Base-by-base conservation (phyloP, 2,888 invertebrate species). In the Athalia circularis region DNA sequence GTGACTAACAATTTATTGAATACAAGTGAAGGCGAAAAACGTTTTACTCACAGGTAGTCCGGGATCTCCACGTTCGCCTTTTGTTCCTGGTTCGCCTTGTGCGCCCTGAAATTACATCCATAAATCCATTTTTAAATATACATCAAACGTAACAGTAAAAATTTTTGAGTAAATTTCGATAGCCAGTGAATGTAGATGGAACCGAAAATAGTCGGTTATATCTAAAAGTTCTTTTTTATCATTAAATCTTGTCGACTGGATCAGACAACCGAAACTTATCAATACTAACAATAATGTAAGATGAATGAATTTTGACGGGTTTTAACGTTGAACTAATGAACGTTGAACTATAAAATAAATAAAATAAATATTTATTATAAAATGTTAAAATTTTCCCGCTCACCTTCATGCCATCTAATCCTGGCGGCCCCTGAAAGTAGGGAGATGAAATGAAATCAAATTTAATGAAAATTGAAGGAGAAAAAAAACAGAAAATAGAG, bases 371-470 rank as follows among this genome's bases (percentile, higher is more conserved):
- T 50, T 48, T 15, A 59, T 6, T 68, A 79, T 80, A 78, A 79
- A 80, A 29, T 29, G 29, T 78, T 76, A 79, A 59, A 80, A 79
- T 70, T 77, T 80, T 91, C 85, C 85, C 88, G 92, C 94, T 94
- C 93, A 97, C 97, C 95, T 97, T 98, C 96, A 97, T 97, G 91
- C 97, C 97, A 92, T 97, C 97, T 91, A 97, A 94, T 91, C 97
- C 97, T 82, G 97, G 95, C 85, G 96, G 96, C 90, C 97, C 97
- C 97, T 97, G 94, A 92, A 91, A 90, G 29, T 29, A 29, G 88
- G 91, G 90, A 92, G 91, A 93, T 93, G 91, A 93, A 93, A 88
- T 83, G 85, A 91, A 91, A 89, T 91, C 88, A 90, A 88, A 88
- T 86, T 87, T 87, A 86, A 84, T 82, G 83, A 80, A 84, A 77